phyloP scores from a whole-genome alignment of 2,797 vertebrate genomes.

The Chelon labrosus region DNA sequence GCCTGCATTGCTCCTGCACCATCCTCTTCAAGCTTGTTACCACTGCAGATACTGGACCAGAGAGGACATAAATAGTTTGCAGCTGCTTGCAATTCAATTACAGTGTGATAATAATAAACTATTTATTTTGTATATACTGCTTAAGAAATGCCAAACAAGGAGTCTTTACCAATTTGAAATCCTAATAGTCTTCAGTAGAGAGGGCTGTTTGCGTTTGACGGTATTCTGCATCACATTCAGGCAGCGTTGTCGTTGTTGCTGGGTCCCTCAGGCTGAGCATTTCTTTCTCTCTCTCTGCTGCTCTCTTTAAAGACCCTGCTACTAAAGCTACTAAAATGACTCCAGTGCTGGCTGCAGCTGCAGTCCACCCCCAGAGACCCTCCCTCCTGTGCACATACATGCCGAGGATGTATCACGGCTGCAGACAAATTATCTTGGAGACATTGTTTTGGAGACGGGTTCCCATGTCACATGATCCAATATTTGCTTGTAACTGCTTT shows the following conservation, averaged over 20 bases:
- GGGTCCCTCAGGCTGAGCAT: conserved; percentile 28
- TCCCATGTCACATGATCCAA: too few relatives aligned
- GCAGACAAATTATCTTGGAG: conserved; percentile 6
- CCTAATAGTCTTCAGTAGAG: not conserved
- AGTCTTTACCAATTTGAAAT: too few relatives aligned
- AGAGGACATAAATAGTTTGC: not conserved
- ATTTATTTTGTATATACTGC: too few relatives aligned
- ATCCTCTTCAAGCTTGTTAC: too few relatives aligned
- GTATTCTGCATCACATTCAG: conserved; percentile 6
- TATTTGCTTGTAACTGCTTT: too few relatives aligned
- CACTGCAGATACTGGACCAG: too few relatives aligned
- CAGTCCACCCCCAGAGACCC: conserved; percentile 9
- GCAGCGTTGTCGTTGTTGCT: conserved; percentile 11
- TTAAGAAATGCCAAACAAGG: too few relatives aligned
- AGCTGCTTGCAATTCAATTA: not conserved
- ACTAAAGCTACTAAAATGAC: conserved; percentile 27
- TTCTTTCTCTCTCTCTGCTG: conserved; percentile 18
- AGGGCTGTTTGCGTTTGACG: not conserved
- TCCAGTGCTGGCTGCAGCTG: conserved; percentile 39
- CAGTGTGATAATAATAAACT: too few relatives aligned
- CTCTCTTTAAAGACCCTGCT: conserved; percentile 29
- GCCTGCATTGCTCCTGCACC: too few relatives aligned
- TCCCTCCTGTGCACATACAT: conserved; percentile 15
- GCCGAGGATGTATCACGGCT: conserved; percentile 1
- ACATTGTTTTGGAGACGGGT: not conserved